Conservation (phyloP, 2,888 invertebrate species). For the Dorcus parallelipipedus region DNA sequence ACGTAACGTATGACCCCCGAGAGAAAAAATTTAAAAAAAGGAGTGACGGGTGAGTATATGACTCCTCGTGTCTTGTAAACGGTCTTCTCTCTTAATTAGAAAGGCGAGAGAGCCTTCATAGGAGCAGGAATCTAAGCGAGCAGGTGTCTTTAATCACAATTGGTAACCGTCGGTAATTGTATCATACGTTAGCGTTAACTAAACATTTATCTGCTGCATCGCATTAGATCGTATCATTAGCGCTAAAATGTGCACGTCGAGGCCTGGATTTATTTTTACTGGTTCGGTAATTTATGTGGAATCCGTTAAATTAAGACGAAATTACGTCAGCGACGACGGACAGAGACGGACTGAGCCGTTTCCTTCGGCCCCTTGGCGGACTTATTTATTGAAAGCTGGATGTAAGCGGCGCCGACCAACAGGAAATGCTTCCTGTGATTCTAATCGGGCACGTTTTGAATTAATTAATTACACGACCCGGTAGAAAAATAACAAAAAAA, state of each 20-base stretch:
- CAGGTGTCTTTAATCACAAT: constrained; percentile 1
- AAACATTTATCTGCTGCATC: background rate
- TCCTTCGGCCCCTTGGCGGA: background rate
- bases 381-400: background rate
- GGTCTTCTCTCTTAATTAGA: too few relatives aligned
- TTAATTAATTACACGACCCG: too few relatives aligned
- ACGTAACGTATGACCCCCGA: too few relatives aligned
- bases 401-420: background rate
- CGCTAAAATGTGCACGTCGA: constrained; percentile 1
- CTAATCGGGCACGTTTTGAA: too few relatives aligned
- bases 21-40: too few relatives aligned
- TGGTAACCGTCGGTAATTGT: constrained; percentile 2
- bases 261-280: background rate
- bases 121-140: background rate
- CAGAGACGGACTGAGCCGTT: background rate
- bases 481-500: too few relatives aligned
- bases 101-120: too few relatives aligned
- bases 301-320: background rate
- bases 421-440: too few relatives aligned
- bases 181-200: background rate
- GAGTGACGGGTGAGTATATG: too few relatives aligned
- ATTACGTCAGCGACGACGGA: too few relatives aligned
- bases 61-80: too few relatives aligned
- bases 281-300: background rate
- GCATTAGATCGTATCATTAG: constrained; percentile 3